phyloP scores from a whole-genome alignment of 2,888 invertebrate genomes.

The Eurois occulta region DNA sequence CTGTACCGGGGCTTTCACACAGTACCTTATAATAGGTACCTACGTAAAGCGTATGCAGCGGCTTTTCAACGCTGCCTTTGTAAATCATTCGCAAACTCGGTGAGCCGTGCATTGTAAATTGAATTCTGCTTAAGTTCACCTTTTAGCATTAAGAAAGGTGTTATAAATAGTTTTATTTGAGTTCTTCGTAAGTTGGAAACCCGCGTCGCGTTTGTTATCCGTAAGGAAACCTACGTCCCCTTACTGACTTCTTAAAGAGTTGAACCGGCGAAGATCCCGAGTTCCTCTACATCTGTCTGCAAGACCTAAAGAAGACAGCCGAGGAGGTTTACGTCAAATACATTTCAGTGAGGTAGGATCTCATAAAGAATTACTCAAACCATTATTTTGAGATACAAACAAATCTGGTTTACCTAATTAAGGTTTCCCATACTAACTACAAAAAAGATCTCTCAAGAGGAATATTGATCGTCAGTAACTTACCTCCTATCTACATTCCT shows the following conservation, averaged over 20 bases:
- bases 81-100: conserved; percentile 50
- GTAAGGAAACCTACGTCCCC: neutral
- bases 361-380: neutral
- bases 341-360: neutral
- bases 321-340: neutral
- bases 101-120: conserved; percentile 48
- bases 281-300: neutral
- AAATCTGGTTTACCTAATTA: neutral
- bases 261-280: neutral
- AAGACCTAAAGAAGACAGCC: neutral
- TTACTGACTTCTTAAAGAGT: neutral
- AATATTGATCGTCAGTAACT: neutral
- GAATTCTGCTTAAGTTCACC: conserved; percentile 22
- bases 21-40: conserved; percentile 47
- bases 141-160: conserved; percentile 24
- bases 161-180: conserved; percentile 18
- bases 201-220: neutral
- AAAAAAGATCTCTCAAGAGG: neutral
- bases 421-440: neutral
- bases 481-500: conserved; percentile 3
- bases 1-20: conserved; percentile 69
- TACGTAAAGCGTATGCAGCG: conserved; percentile 54
- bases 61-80: conserved; percentile 57
- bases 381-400: neutral
- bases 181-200: neutral